These are phyloP conservation scores for Synanthedon andrenaeformis DNA, from an alignment of 2,888 invertebrate species.

Conservation along the genomic window DNA sequence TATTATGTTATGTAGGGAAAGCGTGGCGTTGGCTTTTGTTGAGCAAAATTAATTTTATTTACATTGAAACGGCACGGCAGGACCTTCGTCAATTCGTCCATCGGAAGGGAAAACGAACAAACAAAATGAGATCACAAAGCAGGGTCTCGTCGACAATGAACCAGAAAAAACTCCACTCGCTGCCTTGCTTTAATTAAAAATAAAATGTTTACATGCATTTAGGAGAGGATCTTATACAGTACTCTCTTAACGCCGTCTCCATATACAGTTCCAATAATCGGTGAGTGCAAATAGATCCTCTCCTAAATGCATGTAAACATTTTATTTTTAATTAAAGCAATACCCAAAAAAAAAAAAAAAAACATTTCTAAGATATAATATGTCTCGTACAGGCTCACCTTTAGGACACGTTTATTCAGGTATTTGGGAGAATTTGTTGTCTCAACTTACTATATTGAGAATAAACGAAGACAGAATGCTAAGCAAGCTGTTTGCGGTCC, in stretches of 20 bases:
- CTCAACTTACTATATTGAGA: too few relatives aligned
- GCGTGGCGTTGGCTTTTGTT: slow-evolving; percentile 11
- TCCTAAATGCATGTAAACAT: slow-evolving; percentile 20
- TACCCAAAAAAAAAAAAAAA: too few relatives aligned
- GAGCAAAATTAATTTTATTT: slow-evolving; percentile 28
- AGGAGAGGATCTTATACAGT: not conserved
- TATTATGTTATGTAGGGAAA: not conserved
- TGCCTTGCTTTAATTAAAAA: slow-evolving; percentile 47
- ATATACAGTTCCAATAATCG: too few relatives aligned
- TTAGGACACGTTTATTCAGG: too few relatives aligned
- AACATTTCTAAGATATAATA: too few relatives aligned
- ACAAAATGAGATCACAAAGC: slow-evolving; percentile 34
- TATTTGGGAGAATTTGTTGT: too few relatives aligned
- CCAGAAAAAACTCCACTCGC: slow-evolving; percentile 19
- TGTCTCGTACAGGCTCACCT: too few relatives aligned
- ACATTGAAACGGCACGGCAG: slow-evolving; percentile 24
- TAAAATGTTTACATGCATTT: slow-evolving; percentile 30
- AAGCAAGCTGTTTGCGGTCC: too few relatives aligned
- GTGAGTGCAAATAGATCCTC: not conserved
- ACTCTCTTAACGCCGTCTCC: too few relatives aligned
- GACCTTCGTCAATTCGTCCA: slow-evolving; percentile 31
- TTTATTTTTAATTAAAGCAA: slow-evolving; percentile 52
- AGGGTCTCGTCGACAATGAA: slow-evolving; percentile 24
- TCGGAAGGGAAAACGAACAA: slow-evolving; percentile 28
- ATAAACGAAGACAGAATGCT: too few relatives aligned